Base-by-base conservation (phyloP, 2,888 invertebrate species). In the Epinotia nisella region DNA sequence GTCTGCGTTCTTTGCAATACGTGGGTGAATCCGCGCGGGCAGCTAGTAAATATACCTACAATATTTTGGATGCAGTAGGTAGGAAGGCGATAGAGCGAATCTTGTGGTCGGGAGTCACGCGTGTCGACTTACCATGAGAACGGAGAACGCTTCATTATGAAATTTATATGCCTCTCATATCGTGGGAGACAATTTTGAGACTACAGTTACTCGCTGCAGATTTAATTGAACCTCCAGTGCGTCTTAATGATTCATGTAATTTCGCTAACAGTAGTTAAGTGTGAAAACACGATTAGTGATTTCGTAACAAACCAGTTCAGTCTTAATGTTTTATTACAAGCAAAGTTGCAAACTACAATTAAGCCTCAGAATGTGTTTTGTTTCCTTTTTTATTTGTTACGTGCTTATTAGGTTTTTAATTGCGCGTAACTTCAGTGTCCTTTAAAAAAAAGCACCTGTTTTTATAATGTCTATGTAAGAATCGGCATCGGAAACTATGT, bases 41-140 rank as follows among this genome's bases (percentile, higher is more conserved):
- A 24, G 21, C 21, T 24, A 24, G 1, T 11, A 62, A n/a, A n/a
- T n/a, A n/a, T n/a, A n/a, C n/a, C n/a, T 49, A 49, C 29, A 49
- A 49, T 49, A 29, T 49, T 60, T 71, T 35, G 60, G 62, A 45
- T n/a, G 41, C 35, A 41, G 55, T 29, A 74, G 75, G 78, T 72
- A 72, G 61, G 71, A 71, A 58, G 71, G 80, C 80, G 79, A 76
- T 82, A 78, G 78, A 81, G 82, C 85, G 82, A 62, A 75, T 78
- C 83, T 77, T 79, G 81, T 79, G 80, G 78, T 78, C 78, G 78
- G 78, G 79, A 78, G 75, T 75, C 74, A 51, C 64, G 58, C 74
- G 78, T 84, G 83, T 87, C 85, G 71, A 76, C 80, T 88, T 87
- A 84, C 87, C 80, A 80, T 87, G 87, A 83, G 87, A 87, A 85